Evolutionary conservation across 2,888 invertebrate genomes (phyloP).

Genomic region (Dryobotodes eremita): DNA sequence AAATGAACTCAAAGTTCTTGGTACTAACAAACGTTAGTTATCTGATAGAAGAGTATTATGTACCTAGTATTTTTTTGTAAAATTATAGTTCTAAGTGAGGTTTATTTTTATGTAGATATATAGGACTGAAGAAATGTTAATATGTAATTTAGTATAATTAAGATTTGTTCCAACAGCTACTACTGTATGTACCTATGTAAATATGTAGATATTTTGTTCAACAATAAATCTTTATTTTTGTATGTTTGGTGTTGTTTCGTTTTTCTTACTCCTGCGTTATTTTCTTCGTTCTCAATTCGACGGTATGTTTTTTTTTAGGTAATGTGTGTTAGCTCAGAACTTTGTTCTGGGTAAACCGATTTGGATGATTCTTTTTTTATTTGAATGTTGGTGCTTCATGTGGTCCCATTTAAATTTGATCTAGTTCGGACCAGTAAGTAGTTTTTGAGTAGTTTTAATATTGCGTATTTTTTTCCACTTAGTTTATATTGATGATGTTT

Average conservation of each 20-base stretch:
- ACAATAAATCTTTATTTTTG: constrained; percentile 63
- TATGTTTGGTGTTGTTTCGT: constrained; percentile 12
- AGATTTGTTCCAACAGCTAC: constrained; percentile 61
- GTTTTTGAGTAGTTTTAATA: too few relatives aligned
- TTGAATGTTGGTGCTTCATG: too few relatives aligned
- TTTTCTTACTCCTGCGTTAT: not conserved
- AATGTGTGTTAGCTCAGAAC: too few relatives aligned
- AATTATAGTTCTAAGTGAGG: constrained; percentile 58
- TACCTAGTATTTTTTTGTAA: constrained; percentile 66
- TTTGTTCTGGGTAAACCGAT: too few relatives aligned
- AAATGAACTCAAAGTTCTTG: constrained; percentile 91
- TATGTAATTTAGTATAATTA: constrained; percentile 59
- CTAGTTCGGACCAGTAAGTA: too few relatives aligned
- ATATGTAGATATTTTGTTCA: constrained; percentile 64
- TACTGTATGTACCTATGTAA: constrained; percentile 50
- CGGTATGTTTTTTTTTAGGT: too few relatives aligned
- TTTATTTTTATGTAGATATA: constrained; percentile 62
- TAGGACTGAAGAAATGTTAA: constrained; percentile 66
- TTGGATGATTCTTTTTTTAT: too few relatives aligned
- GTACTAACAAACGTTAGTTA: constrained; percentile 69
- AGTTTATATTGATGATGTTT: too few relatives aligned
- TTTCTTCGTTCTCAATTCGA: too few relatives aligned
- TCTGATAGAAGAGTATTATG: constrained; percentile 53
- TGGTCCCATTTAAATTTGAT: too few relatives aligned
- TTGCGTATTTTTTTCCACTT: too few relatives aligned